Conservation (phyloP, 2,797 vertebrate genomes). For the Phoxinus dragarum region DNA sequence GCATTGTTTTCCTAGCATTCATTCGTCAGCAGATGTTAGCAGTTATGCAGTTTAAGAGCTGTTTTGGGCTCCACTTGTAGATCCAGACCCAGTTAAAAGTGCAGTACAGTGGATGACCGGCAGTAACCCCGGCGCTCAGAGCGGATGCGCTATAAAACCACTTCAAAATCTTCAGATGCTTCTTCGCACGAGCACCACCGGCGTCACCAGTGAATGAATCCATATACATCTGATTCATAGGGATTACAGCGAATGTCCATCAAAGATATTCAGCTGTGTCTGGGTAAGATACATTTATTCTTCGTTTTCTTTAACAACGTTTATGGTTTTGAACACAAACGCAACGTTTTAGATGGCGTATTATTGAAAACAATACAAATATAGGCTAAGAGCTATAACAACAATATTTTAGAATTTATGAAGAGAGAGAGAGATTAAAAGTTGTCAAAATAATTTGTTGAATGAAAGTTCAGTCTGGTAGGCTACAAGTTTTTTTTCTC, state of each 20-base stretch:
- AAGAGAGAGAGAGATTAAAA: neutral
- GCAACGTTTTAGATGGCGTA: neutral
- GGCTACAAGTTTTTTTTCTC: neutral
- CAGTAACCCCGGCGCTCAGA: constrained; percentile 63
- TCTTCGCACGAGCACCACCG: constrained; percentile 36
- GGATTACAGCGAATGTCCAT: constrained; percentile 35
- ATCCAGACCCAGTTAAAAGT: constrained; percentile 32
- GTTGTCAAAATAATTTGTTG: neutral
- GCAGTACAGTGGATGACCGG: constrained; percentile 58
- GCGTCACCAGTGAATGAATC: neutral
- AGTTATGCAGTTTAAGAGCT: constrained; percentile 53
- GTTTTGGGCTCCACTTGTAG: constrained; percentile 61
- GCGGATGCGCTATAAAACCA: constrained; percentile 62
- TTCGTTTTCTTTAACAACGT: neutral
- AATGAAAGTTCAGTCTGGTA: neutral
- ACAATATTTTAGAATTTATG: neutral
- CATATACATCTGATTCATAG: neutral
- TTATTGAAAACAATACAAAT: neutral
- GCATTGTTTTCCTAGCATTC: neutral
- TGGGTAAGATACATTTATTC: constrained; percentile 19
- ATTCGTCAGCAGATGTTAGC: constrained; percentile 23
- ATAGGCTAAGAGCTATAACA: neutral
- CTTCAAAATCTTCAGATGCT: constrained; percentile 55
- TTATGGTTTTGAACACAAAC: neutral
- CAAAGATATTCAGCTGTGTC: neutral